phyloP scores from a whole-genome alignment of 2,888 invertebrate species.

The Tinea pellionella region DNA sequence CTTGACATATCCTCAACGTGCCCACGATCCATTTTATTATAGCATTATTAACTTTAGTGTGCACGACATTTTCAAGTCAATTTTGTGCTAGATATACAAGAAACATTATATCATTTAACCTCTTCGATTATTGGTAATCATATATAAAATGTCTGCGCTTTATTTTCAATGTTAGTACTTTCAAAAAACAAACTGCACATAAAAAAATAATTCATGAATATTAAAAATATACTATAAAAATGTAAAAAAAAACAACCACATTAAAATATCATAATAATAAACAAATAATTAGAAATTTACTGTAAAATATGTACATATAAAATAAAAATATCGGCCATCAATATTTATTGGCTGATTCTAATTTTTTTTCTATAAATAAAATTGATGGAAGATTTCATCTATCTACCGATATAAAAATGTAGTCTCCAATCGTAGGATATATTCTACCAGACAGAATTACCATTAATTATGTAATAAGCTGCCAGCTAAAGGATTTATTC shows the following conservation, averaged over 20 bases:
- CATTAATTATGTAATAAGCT: background rate
- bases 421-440: background rate
- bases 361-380: background rate
- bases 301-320: background rate
- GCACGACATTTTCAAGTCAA: background rate
- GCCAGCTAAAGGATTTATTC: background rate
- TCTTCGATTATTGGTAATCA: background rate
- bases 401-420: background rate
- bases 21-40: slow-evolving; percentile 23
- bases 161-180: background rate
- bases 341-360: background rate
- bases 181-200: background rate
- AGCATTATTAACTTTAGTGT: slow-evolving; percentile 21
- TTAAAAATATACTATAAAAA: slow-evolving; percentile 3
- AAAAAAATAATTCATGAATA: background rate
- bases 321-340: background rate
- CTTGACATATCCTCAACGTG: slow-evolving; percentile 23
- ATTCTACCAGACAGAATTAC: background rate
- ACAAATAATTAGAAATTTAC: background rate
- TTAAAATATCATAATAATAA: background rate
- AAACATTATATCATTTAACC: background rate
- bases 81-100: background rate
- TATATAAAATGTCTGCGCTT: background rate
- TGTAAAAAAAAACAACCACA: slow-evolving; percentile 6
- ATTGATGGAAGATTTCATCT: background rate